Conservation (phyloP, 2,888 invertebrate genomes). For the Thera britannica region DNA sequence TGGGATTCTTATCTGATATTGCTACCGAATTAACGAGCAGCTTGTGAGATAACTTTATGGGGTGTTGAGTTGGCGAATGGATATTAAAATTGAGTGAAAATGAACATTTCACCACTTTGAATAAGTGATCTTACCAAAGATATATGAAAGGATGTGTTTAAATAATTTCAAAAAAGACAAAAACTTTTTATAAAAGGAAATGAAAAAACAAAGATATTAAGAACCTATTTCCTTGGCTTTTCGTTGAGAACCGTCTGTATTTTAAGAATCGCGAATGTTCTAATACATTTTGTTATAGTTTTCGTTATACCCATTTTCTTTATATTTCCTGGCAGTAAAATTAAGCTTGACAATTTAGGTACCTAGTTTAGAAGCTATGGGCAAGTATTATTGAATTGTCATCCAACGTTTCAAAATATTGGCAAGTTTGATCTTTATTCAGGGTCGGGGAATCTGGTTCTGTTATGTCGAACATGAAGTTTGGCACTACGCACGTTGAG, state of each 20-base stretch:
- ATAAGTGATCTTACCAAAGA: no score
- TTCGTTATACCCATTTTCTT: no score
- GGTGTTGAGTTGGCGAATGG: constrained; percentile 3
- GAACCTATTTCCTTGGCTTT: no score
- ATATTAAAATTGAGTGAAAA: neutral
- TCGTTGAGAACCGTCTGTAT: no score
- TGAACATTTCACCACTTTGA: neutral
- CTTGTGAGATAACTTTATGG: constrained; percentile 10
- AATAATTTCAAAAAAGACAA: no score
- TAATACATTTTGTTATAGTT: no score
- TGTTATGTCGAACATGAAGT: constrained; percentile 19
- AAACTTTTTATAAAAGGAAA: no score
- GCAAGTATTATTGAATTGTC: constrained; percentile 5
- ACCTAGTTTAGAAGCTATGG: neutral
- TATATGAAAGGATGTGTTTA: no score
- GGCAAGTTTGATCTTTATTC: constrained; percentile 36
- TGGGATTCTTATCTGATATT: constrained; percentile 22
- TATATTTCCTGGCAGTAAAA: no score
- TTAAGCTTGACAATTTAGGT: neutral
- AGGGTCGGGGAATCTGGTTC: constrained; percentile 35
- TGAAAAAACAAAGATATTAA: no score
- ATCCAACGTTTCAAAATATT: constrained; percentile 13
- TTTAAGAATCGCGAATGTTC: no score
- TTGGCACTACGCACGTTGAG: constrained; percentile 16
- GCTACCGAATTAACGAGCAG: constrained; percentile 20